phyloP scores from a whole-genome alignment of 2,113 vertebrate species.

The Anoura caudifer region DNA sequence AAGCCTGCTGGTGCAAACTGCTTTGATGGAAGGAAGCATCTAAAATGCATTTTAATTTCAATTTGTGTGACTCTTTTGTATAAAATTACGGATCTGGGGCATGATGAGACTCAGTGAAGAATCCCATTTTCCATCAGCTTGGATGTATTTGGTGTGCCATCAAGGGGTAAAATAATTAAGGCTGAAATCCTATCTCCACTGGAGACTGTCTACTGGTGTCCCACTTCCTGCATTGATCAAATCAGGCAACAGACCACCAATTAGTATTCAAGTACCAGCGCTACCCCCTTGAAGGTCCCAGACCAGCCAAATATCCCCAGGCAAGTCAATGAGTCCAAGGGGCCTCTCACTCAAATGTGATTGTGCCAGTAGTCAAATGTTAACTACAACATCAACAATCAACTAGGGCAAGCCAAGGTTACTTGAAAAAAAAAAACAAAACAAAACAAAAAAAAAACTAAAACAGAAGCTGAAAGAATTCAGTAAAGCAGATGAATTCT shows the following conservation, averaged over 20 bases:
- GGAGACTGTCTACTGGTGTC: slow-evolving; percentile 67
- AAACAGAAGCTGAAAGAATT: not conserved
- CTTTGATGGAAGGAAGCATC: slow-evolving; percentile 79
- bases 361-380: not conserved
- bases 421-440: not conserved
- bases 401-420: not conserved
- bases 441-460: slow-evolving; percentile 6
- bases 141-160: slow-evolving; percentile 66
- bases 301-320: not conserved
- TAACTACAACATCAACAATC: not conserved
- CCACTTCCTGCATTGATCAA: slow-evolving; percentile 40
- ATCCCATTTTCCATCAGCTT: slow-evolving; percentile 77
- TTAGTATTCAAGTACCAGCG: not conserved
- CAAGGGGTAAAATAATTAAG: slow-evolving; percentile 75
- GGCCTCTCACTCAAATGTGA: not conserved
- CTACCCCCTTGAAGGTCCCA: not conserved
- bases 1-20: slow-evolving; percentile 74
- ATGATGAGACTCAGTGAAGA: slow-evolving; percentile 76
- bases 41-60: slow-evolving; percentile 83
- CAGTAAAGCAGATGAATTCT: not conserved
- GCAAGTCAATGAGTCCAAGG: not conserved
- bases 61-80: slow-evolving; percentile 80
- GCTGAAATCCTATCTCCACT: slow-evolving; percentile 66
- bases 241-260: not conserved
- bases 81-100: slow-evolving; percentile 81